Percentiles rank a stretch among this genome's conserved stretches.
phyloP scores from a whole-genome alignment of 2,888 invertebrate species.

The Eupithecia subumbrata region DNA sequence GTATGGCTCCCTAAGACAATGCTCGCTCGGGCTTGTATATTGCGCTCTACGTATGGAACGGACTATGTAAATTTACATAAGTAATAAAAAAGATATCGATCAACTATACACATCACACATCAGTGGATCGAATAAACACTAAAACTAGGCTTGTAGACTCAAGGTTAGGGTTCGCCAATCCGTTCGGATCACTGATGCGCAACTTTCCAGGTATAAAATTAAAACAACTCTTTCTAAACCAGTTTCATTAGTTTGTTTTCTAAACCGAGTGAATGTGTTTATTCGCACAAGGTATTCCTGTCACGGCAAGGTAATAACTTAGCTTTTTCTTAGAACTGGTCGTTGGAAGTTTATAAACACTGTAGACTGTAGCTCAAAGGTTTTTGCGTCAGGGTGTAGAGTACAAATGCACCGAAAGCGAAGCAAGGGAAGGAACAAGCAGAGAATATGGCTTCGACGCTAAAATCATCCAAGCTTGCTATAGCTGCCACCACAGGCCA shows the following conservation, averaged over 20 bases:
- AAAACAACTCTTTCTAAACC: constrained; percentile 2
- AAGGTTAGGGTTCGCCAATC: background rate
- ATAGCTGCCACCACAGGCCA: constrained; percentile 42
- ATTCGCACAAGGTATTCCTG: constrained; percentile 6
- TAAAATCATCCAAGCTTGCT: constrained; percentile 36
- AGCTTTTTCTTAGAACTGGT: constrained; percentile 13
- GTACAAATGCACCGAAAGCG: background rate
- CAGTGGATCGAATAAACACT: background rate
- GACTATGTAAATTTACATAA: background rate
- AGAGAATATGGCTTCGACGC: constrained; percentile 15
- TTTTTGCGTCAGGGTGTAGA: constrained; percentile 2
- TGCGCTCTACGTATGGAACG: background rate
- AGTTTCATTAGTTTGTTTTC: constrained; percentile 3
- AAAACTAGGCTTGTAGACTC: background rate
- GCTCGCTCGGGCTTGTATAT: background rate
- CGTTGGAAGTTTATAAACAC: constrained; percentile 11
- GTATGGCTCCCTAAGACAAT: background rate
- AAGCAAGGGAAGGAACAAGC: background rate
- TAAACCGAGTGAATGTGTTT: constrained; percentile 7
- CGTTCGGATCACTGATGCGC: background rate
- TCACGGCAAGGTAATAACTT: constrained; percentile 15
- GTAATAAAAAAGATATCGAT: background rate
- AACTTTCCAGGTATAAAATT: constrained; percentile 1
- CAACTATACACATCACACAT: background rate
- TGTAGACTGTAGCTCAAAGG: background rate